Conservation (phyloP, 1,140 invertebrate species). For the Diabrotica virgifera region DNA sequence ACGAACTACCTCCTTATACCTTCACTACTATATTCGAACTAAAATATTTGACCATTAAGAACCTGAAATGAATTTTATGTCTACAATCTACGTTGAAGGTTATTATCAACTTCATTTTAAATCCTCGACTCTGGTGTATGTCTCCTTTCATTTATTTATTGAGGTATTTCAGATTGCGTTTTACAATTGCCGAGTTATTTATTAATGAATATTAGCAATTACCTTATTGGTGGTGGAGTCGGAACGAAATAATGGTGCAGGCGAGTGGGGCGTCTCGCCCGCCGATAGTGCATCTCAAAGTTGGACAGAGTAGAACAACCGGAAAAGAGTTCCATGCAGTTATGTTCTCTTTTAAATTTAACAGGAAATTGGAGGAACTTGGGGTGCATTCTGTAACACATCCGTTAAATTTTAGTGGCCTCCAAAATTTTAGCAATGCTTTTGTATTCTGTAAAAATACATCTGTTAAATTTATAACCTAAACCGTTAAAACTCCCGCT, state of each 20-base stretch:
- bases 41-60: slow-evolving; percentile 41
- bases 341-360: too few relatives aligned
- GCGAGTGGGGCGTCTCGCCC: neutral
- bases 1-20: slow-evolving; percentile 30
- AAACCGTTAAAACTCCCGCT: too few relatives aligned
- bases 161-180: slow-evolving; percentile 32
- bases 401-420: too few relatives aligned
- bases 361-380: too few relatives aligned
- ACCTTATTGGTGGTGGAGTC: slow-evolving; percentile 13
- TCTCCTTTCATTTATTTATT: slow-evolving; percentile 38
- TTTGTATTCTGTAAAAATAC: too few relatives aligned
- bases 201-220: slow-evolving; percentile 35
- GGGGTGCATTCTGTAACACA: too few relatives aligned
- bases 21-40: slow-evolving; percentile 38
- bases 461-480: too few relatives aligned
- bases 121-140: slow-evolving; percentile 28
- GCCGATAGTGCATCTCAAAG: too few relatives aligned
- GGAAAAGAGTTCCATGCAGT: too few relatives aligned
- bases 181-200: slow-evolving; percentile 33
- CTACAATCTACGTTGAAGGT: slow-evolving; percentile 41
- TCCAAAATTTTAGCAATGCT: too few relatives aligned
- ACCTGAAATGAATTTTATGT: slow-evolving; percentile 42
- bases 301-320: too few relatives aligned
- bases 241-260: neutral
- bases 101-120: slow-evolving; percentile 40